phyloP scores from a whole-genome alignment of 2,113 vertebrate genomes.

The Nematolebias whitei region DNA sequence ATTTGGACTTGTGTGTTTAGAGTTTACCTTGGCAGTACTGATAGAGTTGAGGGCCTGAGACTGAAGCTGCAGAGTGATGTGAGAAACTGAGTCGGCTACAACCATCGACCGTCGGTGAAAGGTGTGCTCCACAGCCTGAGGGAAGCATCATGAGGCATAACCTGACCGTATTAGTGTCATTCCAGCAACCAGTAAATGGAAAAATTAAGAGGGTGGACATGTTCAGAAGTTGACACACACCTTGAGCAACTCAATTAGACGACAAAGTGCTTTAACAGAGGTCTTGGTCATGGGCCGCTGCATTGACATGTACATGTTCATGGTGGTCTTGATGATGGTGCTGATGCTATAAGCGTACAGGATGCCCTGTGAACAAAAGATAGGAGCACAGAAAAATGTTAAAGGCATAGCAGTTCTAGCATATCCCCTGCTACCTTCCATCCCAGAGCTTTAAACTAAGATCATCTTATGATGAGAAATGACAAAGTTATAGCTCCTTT shows the following conservation, averaged over 20 bases:
- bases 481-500: too few species aligned
- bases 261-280: conserved; percentile 94
- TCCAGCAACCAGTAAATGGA: neutral
- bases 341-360: conserved; percentile 95
- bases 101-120: conserved; percentile 94
- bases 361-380: conserved; percentile 84
- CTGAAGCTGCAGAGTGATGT: conserved; percentile 93
- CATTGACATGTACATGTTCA: conserved; percentile 98
- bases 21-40: conserved; percentile 89
- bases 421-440: too few species aligned
- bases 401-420: neutral
- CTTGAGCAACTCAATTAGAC: conserved; percentile 94
- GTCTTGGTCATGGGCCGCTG: conserved; percentile 99
- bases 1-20: too few species aligned
- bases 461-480: too few species aligned
- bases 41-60: conserved; percentile 92
- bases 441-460: too few species aligned
- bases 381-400: neutral
- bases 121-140: conserved; percentile 92
- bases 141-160: conserved; percentile 8
- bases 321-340: conserved; percentile 95
- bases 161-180: neutral
- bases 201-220: neutral
- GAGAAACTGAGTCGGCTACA: conserved; percentile 94
- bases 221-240: conserved; percentile 62